phyloP scores from a whole-genome alignment of 2,888 invertebrate species.

The Volucella inflata region DNA sequence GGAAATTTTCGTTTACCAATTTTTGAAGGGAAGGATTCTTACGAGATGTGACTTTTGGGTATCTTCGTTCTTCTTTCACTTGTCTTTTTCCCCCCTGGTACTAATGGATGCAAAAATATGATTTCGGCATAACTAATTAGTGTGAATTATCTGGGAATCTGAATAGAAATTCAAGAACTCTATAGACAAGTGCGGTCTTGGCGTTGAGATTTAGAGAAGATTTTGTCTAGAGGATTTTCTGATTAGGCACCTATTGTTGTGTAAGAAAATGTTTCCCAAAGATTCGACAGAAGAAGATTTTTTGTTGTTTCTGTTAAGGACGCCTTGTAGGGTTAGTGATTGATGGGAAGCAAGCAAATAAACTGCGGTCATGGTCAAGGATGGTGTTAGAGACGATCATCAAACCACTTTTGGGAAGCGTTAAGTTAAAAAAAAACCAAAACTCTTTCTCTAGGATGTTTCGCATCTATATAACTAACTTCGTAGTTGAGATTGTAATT shows the following conservation, averaged over 20 bases:
- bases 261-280: neutral
- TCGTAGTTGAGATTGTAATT: too few relatives aligned
- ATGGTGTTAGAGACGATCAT: too few relatives aligned
- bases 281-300: too few relatives aligned
- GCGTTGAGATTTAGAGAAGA: neutral
- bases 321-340: too few relatives aligned
- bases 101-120: constrained; percentile 59
- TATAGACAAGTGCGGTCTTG: neutral
- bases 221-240: neutral
- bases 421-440: too few relatives aligned
- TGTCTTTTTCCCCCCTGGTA: constrained; percentile 23
- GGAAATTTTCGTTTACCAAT: constrained; percentile 44
- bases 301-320: too few relatives aligned
- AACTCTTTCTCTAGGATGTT: too few relatives aligned
- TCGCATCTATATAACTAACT: too few relatives aligned
- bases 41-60: constrained; percentile 40
- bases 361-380: too few relatives aligned
- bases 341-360: too few relatives aligned
- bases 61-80: neutral
- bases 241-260: neutral
- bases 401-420: too few relatives aligned
- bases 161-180: constrained; percentile 4
- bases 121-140: constrained; percentile 66
- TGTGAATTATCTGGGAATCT: constrained; percentile 41
- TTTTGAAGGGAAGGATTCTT: constrained; percentile 39